Percentiles rank a stretch among this genome's conserved stretches.
These are phyloP conservation scores for Lipotes vexillifer DNA, from an alignment of 2,113 vertebrate genomes.

Conservation along the genomic window DNA sequence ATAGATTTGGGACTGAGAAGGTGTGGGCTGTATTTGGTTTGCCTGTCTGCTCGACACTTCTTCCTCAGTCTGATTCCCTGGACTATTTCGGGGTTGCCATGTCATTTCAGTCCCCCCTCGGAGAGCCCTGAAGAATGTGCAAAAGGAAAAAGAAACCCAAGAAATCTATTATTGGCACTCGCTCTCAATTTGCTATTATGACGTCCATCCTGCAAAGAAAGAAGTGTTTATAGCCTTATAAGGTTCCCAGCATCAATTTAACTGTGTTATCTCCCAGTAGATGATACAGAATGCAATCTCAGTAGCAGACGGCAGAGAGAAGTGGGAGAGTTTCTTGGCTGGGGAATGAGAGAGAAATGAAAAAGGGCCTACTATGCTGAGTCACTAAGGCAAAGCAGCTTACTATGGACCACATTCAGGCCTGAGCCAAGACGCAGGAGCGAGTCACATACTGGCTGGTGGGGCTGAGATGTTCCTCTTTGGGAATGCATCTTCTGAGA, in stretches of 20 bases:
- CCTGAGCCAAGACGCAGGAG: slow-evolving; percentile 81
- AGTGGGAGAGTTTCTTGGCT: slow-evolving; percentile 87
- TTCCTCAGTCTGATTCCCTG: slow-evolving; percentile 76
- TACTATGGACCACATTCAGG: slow-evolving; percentile 85
- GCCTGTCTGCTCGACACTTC: slow-evolving; percentile 44
- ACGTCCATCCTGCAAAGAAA: slow-evolving; percentile 83
- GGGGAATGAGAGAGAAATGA: slow-evolving; percentile 82
- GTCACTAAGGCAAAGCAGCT: slow-evolving; percentile 84
- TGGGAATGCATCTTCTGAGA: slow-evolving; percentile 75
- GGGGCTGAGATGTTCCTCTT: slow-evolving; percentile 79
- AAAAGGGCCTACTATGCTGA: slow-evolving; percentile 89
- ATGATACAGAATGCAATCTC: slow-evolving; percentile 82
- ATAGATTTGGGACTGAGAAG: slow-evolving; percentile 17
- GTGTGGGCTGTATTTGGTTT: slow-evolving; percentile 58
- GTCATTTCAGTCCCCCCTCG: slow-evolving; percentile 74
- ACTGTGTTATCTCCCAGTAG: slow-evolving; percentile 82
- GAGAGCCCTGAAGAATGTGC: slow-evolving; percentile 71
- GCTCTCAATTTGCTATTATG: slow-evolving; percentile 80
- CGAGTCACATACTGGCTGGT: slow-evolving; percentile 83
- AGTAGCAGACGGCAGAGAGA: slow-evolving; percentile 84
- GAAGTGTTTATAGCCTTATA: slow-evolving; percentile 83
- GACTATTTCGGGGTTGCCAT: slow-evolving; percentile 82
- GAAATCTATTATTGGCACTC: slow-evolving; percentile 81
- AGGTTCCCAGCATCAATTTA: slow-evolving; percentile 81
- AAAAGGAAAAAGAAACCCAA: slow-evolving; percentile 73